Base-by-base conservation (phyloP, 2,113 vertebrate genomes). In the Vidua chalybeata region DNA sequence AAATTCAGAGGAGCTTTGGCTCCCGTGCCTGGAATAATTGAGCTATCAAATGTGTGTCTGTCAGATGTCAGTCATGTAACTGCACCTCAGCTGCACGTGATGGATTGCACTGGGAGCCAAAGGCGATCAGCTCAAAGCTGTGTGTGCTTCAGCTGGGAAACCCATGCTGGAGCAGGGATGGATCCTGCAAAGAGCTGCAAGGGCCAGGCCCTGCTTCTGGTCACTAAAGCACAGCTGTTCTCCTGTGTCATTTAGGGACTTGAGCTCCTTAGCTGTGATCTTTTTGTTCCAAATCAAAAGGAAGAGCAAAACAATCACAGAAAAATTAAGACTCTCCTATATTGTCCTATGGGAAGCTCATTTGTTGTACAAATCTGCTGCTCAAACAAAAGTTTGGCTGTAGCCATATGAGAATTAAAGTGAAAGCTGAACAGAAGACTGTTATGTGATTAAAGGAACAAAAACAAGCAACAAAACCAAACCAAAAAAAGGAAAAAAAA, bases 31-130 rank as follows among this genome's bases (percentile, higher is more conserved):
- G 83, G 68, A 93, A 90, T 88, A 96, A 97, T 72, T 81, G 95
- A 96, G 91, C 91, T 84, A 89, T 95, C 91, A 89, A 74, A 80
- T 77, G 83, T n/a, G 68, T 90, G 89, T 84, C 94, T 97, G 94
- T 92, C 95, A 96, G 89, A 89, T 95, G 96, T 93, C 96, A 93
- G 52, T 97, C 96, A 95, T 90, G 88, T 56, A 75, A 72, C 46
- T 94, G 87, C 69, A 45, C 56, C 87, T 79, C 91, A 89, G 91
- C 90, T 95, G 75, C 69, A 62, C 5, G 82, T 80, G 83, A 77
- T 43, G 89, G 78, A 75, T 81, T 71, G 73, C 80, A 90, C 23
- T 12, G 26, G 0, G 39, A 94, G 95, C 95, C 94, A 95, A 71
- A 54, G 91, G 81, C 83, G 30, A 63, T 90, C 92, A 89, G 28